These are phyloP conservation scores for Poeciliopsis retropinna DNA, from an alignment of 2,113 vertebrate species.

Conservation along the genomic window DNA sequence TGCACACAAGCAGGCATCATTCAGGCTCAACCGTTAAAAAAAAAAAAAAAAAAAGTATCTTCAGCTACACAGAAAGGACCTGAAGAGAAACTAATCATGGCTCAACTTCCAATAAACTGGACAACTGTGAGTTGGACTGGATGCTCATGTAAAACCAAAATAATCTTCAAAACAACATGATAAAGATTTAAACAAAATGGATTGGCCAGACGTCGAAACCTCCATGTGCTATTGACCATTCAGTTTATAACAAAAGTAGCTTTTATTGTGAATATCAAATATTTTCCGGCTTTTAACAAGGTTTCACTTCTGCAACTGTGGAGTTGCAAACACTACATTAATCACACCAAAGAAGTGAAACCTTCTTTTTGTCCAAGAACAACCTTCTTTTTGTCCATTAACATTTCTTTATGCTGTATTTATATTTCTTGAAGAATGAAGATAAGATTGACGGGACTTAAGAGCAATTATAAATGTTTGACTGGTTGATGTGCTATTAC, in stretches of 20 bases:
- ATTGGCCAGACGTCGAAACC: neutral
- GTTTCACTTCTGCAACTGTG: neutral
- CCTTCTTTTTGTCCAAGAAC: no score
- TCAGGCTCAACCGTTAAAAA: constrained; percentile 30
- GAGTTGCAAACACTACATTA: no score
- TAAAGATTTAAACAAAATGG: neutral
- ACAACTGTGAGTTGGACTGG: neutral
- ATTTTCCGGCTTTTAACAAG: neutral
- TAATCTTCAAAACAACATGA: neutral
- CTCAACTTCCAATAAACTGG: constrained; percentile 13
- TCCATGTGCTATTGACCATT: neutral
- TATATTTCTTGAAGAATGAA: neutral
- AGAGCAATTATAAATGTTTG: neutral
- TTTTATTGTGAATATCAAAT: constrained; percentile 4
- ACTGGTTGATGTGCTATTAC: neutral
- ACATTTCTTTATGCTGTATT: neutral
- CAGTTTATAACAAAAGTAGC: neutral
- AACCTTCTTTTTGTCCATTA: no score
- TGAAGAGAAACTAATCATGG: constrained; percentile 29
- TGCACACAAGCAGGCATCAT: constrained; percentile 30
- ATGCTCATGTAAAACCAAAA: neutral
- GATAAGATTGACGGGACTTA: neutral
- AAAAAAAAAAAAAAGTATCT: constrained; percentile 9
- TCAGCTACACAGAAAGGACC: constrained; percentile 26
- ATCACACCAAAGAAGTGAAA: no score